These are phyloP conservation scores for Thalassarche chlororhynchos DNA, from an alignment of 2,113 vertebrate genomes.

Conservation along the genomic window DNA sequence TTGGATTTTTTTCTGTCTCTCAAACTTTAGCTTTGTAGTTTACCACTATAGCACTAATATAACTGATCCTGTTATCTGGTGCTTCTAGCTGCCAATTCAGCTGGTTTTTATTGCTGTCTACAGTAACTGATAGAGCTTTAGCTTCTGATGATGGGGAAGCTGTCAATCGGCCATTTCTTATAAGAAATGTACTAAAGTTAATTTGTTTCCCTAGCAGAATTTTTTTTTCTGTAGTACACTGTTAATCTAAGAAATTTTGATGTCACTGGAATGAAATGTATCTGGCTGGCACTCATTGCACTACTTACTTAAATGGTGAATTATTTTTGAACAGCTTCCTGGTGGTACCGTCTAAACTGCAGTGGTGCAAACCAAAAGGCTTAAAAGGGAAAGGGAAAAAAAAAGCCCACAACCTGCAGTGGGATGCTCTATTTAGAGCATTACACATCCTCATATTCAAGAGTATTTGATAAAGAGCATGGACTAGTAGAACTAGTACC, in stretches of 20 bases:
- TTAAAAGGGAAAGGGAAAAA: background rate
- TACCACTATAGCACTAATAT: background rate
- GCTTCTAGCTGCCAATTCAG: background rate
- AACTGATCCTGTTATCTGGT: background rate
- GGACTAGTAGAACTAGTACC: background rate
- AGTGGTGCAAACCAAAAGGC: background rate
- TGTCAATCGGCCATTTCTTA: background rate
- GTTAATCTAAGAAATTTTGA: background rate
- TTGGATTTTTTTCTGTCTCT: background rate
- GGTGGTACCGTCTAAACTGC: background rate
- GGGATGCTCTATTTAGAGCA: background rate
- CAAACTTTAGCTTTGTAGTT: background rate
- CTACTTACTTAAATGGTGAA: background rate
- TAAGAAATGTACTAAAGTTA: background rate
- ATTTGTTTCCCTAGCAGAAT: background rate
- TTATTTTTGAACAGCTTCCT: background rate
- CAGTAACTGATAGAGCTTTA: background rate
- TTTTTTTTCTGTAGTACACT: background rate
- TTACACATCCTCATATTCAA: background rate
- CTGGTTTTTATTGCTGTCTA: background rate
- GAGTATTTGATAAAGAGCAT: background rate
- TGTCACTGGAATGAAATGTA: background rate
- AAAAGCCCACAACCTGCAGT: background rate
- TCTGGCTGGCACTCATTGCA: background rate
- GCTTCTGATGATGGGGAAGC: background rate